Base-by-base conservation (phyloP, 2,888 invertebrate species). In the Odontocerum albicorne region DNA sequence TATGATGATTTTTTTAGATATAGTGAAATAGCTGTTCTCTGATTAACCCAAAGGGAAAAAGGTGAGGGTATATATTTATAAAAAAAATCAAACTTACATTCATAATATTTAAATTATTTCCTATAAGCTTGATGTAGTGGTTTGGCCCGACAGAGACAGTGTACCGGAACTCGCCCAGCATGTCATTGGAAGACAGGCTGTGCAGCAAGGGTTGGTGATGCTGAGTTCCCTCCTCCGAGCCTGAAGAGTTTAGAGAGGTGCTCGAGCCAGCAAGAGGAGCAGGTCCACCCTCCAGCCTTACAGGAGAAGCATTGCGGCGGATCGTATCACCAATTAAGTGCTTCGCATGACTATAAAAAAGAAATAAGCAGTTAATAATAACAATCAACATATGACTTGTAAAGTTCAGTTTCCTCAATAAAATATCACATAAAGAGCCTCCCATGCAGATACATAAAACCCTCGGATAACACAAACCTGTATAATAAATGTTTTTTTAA, bases 311-410 rank as follows among this genome's bases (percentile, higher is more conserved):
- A 79, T 96, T 96, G 68, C 95, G 86, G 62, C 92, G 85, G 67
- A 96, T 96, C 62, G 96, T 96, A 69, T 96, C 95, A 70, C 94
- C 95, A 69, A 96, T 96, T 70, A 96, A 77, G 71, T 91, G 89
- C 72, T 94, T 94, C 35, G 96, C 96, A 71, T 91, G 88, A 67
- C 93, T 93, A 65, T 13, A 71, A 70, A 50, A 57, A 21, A 53
- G n/a, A n/a, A n/a, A n/a, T n/a, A n/a, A n/a, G n/a, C n/a, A n/a
- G n/a, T 40, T 40, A 13, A 49, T 7, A 13, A 21, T 49, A n/a
- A n/a, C n/a, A n/a, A n/a, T n/a, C n/a, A n/a, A n/a, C n/a, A n/a
- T n/a, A n/a, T n/a, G n/a, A n/a, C n/a, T n/a, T n/a, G n/a, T n/a
- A n/a, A n/a, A n/a, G n/a, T n/a, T n/a, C n/a, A n/a, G n/a, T n/a